phyloP scores from a whole-genome alignment of 2,797 vertebrate species.

The Parambassis ranga region DNA sequence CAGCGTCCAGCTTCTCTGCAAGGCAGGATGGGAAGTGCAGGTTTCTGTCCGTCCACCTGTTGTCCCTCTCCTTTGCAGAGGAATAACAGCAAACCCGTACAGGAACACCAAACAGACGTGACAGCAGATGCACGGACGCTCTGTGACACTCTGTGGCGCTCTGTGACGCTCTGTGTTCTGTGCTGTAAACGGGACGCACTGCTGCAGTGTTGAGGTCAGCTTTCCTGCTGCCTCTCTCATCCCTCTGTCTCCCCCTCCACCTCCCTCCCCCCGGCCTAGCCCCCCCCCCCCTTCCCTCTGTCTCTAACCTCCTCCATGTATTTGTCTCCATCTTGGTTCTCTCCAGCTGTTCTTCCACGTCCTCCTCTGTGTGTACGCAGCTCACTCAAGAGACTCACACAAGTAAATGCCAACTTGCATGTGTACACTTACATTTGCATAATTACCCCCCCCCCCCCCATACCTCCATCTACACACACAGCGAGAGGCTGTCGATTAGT shows the following conservation, averaged over 20 bases:
- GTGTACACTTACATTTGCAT: constrained; percentile 9
- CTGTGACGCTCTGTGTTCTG: background rate
- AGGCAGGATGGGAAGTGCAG: background rate
- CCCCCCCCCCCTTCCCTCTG: background rate
- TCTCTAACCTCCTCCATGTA: background rate
- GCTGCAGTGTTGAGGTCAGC: constrained; percentile 30
- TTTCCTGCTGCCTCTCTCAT: constrained; percentile 15
- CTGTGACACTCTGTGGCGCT: background rate
- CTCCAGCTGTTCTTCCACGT: background rate
- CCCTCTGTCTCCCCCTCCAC: background rate
- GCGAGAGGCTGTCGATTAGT: background rate
- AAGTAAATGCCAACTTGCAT: constrained; percentile 24
- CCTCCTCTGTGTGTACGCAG: background rate
- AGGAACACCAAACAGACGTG: no score
- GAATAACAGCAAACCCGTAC: no score
- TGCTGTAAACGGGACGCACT: constrained; percentile 34
- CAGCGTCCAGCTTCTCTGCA: background rate
- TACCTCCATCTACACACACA: background rate
- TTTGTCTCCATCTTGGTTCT: background rate
- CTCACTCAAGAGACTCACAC: background rate
- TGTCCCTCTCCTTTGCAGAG: no score
- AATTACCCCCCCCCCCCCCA: constrained; percentile 3
- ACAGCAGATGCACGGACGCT: no score
- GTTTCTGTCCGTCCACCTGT: constrained; percentile 10
- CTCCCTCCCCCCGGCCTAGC: background rate